Base-by-base conservation (phyloP, 2,113 vertebrate species). In the Notothenia coriiceps region DNA sequence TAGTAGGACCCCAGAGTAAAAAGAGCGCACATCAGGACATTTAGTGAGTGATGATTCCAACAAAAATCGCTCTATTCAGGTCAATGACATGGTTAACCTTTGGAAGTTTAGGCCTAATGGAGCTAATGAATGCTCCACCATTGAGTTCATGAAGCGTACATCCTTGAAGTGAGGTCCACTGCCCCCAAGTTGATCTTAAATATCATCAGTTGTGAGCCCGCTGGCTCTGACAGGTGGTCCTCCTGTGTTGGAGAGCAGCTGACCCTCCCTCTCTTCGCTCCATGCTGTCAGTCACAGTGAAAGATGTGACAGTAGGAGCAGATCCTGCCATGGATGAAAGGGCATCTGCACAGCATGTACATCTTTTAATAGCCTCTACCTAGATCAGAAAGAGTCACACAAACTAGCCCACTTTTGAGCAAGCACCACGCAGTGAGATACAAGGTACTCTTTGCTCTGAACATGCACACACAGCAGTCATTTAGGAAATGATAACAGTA, bases 141-240 rank as follows among this genome's bases (percentile, higher is more conserved):
- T 55, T 84, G 77, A 79, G 59, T 88, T 90, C 86, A 91, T 87
- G 84, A 80, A 84, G 81, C 73, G 17, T 73, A 77, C 75, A 87
- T 86, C 86, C 86, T 85, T 88, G 81, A 89, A 83, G 67, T 79
- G 82, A 88, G 82, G 86, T 80, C 79, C 74, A 75, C 73, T 84
- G 89, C 77, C 86, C 89, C 81, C 88, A 43, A 54, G 77, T 83
- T 83, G 86, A 87, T 91, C 87, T 74, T 79, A 83, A 82, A 82
- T 77, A 74, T 88, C 69, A 66, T 83, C 52, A 65, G 63, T 80
- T 70, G 62, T 66, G 61, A 69, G 79, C 47, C 73, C 63, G 80
- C 75, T 44, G 82, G 29, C 84, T 87, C 90, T 85, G 88, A 91
- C 90, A 93, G 85, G 89, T 88, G 89, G 88, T 92, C 85, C 55